These are phyloP conservation scores for Columba guinea DNA, from an alignment of 2,797 vertebrate species.

Conservation along the genomic window DNA sequence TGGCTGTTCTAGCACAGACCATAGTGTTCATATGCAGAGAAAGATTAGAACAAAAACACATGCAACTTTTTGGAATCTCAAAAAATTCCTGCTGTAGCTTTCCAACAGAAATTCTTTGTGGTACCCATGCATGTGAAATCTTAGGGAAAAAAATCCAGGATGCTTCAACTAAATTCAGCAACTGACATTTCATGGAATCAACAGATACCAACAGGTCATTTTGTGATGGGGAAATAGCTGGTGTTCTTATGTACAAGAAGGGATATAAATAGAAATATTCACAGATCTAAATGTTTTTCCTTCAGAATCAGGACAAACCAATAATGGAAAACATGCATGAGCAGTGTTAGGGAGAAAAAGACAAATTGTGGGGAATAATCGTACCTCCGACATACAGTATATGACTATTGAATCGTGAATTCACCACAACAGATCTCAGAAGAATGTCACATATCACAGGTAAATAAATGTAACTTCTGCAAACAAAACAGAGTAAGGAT, in stretches of 20 bases:
- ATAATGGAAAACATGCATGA: background rate
- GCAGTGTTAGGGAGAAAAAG: background rate
- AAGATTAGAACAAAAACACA: background rate
- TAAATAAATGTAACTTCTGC: constrained; percentile 18
- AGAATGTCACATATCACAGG: background rate
- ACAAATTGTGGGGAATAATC: background rate
- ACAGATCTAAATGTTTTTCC: background rate
- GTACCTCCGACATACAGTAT: background rate
- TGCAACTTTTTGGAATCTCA: background rate
- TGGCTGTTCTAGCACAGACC: background rate
- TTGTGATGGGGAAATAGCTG: background rate
- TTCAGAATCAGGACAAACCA: background rate
- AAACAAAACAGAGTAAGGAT: background rate
- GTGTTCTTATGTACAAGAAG: background rate
- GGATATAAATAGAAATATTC: background rate
- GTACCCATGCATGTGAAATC: background rate
- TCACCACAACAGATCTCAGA: background rate
- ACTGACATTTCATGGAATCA: background rate
- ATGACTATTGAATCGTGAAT: background rate
- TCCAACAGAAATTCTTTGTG: background rate
- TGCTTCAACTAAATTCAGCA: background rate
- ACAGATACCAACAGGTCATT: background rate
- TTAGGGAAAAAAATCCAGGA: background rate
- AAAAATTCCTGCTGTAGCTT: background rate
- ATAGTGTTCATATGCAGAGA: background rate